A percentile compares a stretch with the other conserved stretches of the same genome.
Evolutionary conservation across 1,140 invertebrate species (phyloP).

Genomic region (Halesus radiatus): DNA sequence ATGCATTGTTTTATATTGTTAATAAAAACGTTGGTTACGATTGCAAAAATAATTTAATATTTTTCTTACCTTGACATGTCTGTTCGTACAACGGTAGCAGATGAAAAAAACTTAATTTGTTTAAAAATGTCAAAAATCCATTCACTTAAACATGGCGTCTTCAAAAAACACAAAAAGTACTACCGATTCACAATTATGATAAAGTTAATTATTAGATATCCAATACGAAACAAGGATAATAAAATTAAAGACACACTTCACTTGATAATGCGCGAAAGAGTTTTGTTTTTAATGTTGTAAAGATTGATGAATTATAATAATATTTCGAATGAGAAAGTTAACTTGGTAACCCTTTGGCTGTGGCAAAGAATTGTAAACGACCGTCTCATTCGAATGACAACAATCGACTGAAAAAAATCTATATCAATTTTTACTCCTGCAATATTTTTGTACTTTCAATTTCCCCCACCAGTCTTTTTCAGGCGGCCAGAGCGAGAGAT

Average conservation of each 20-base stretch:
- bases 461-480: constrained; percentile 25
- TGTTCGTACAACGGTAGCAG: neutral
- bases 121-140: neutral
- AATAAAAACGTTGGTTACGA: neutral
- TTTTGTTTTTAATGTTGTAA: neutral
- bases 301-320: neutral
- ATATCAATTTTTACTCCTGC: constrained; percentile 56
- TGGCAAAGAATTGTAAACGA: neutral
- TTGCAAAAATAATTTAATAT: neutral
- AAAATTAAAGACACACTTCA: neutral
- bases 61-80: constrained; percentile 35
- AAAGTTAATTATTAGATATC: too few relatives aligned
- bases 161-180: constrained; percentile 7
- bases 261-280: neutral
- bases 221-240: too few relatives aligned
- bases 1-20: too few relatives aligned
- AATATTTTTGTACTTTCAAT: constrained; percentile 52
- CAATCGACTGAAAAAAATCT: constrained; percentile 57
- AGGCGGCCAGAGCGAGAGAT: constrained; percentile 23
- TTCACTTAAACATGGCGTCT: constrained; percentile 16
- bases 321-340: neutral
- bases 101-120: neutral
- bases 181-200: neutral
- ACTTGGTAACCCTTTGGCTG: constrained; percentile 3
- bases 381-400: constrained; percentile 24